Conservation (phyloP, 2,888 invertebrate species). For the Lydus trimaculatus region DNA sequence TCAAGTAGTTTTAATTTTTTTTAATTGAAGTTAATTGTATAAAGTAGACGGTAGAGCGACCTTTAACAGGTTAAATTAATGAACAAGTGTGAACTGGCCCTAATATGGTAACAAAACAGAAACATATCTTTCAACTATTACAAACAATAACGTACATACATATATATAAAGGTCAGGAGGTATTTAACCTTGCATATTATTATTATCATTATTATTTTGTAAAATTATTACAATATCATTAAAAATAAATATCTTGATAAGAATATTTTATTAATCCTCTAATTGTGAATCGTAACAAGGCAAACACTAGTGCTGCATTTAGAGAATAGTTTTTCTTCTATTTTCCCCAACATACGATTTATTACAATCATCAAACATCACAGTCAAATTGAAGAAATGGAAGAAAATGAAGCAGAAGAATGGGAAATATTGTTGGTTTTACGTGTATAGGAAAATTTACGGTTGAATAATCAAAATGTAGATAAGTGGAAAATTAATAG, state of each 20-base stretch:
- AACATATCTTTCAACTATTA: background rate
- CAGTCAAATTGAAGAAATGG: background rate
- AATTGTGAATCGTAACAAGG: too few relatives aligned
- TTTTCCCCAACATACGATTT: too few relatives aligned
- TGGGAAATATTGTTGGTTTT: too few relatives aligned
- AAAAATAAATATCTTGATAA: background rate
- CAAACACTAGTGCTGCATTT: too few relatives aligned
- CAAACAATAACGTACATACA: background rate
- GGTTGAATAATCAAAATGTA: too few relatives aligned
- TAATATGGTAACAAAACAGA: constrained; percentile 4
- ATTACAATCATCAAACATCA: background rate
- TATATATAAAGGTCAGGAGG: background rate
- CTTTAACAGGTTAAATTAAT: background rate
- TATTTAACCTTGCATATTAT: background rate
- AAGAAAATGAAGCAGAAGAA: too few relatives aligned
- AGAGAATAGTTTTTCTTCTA: too few relatives aligned
- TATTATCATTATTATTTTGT: background rate
- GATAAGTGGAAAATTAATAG: too few relatives aligned
- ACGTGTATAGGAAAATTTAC: background rate
- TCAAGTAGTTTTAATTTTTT: background rate
- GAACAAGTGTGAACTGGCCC: background rate
- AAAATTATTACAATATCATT: background rate
- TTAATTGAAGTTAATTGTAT: background rate
- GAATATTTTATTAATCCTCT: too few relatives aligned
- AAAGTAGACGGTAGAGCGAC: background rate